These are phyloP conservation scores for Xiphias gladius DNA, from an alignment of 2,113 vertebrate species.

Conservation along the genomic window DNA sequence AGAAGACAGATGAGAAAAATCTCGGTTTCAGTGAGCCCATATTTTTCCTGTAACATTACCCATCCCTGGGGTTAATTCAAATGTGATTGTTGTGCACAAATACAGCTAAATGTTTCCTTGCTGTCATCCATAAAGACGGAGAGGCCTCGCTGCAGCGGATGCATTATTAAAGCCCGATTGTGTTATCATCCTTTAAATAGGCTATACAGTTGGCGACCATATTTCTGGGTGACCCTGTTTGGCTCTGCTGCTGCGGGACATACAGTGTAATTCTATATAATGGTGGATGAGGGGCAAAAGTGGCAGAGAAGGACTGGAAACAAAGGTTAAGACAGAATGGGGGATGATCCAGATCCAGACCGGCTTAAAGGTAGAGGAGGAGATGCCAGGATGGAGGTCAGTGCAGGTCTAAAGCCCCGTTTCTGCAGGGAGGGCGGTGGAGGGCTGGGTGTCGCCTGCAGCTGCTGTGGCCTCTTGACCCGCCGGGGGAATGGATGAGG, in stretches of 20 bases:
- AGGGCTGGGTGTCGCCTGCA: constrained; percentile 57
- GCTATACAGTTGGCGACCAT: constrained; percentile 40
- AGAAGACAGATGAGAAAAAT: constrained; percentile 29
- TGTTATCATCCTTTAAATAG: constrained; percentile 56
- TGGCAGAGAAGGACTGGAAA: neutral
- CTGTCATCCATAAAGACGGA: constrained; percentile 17
- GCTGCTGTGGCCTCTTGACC: constrained; percentile 77
- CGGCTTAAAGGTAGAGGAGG: neutral
- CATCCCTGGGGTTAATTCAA: constrained; percentile 42
- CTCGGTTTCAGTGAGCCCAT: neutral
- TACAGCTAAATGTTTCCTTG: constrained; percentile 14
- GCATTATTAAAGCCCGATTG: constrained; percentile 72
- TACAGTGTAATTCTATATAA: neutral
- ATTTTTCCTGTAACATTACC: constrained; percentile 26
- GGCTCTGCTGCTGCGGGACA: constrained; percentile 41
- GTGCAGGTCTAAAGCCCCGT: constrained; percentile 31
- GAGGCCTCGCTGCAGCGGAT: constrained; percentile 44
- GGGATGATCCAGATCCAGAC: neutral
- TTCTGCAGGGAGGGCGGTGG: constrained; percentile 15
- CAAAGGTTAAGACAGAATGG: neutral
- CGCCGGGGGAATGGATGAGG: constrained; percentile 44
- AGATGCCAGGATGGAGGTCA: constrained; percentile 37
- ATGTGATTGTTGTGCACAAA: constrained; percentile 11
- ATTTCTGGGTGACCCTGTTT: constrained; percentile 62
- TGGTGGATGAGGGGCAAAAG: neutral